Base-by-base conservation (phyloP, 2,888 invertebrate genomes). In the Petrolisthes cinctipes region DNA sequence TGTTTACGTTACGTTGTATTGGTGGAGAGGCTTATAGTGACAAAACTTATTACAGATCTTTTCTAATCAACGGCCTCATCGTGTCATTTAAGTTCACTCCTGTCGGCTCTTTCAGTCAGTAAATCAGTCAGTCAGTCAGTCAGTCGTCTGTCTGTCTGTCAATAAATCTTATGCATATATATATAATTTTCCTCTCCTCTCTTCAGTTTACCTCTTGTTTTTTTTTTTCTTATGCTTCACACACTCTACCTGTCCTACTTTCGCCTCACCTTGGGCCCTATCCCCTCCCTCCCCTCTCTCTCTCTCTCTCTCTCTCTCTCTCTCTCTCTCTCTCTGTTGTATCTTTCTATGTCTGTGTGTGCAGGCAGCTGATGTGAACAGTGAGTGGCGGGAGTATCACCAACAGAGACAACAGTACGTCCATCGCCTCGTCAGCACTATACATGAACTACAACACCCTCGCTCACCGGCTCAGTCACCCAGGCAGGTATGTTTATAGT, bases 311-410 rank as follows among this genome's bases (percentile, higher is more conserved):
- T 23, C 20, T 9, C 71, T 5, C 14, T 56, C 53, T 53, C 37
- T 61, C 61, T 54, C 57, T 51, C 71, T 51, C 73, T 7, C 71
- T 7, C 5, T 56, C 23, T 37, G 6, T 23, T 37, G 37, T 37
- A 37, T 37, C 51, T 79, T 4, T 79, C 3, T 51, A 1, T 17
- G n/a, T 79, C 0, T 79, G 9, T 79, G 51, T 79, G 75, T 75
- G 20, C 84, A 90, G 88, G 90, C 88, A 53, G 86, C 88, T 4
- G 73, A 86, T 54, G 86, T 90, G 57, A 90, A 90, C 86, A 82
- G 84, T 5, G 88, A 92, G 87, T 92, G 92, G 92, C 92, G 92
- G 86, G 91, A 92, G 66, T 92, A 92, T 91, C 92, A 92, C 90
- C 92, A 91, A 78, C 92, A 92, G 81, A 89, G 92, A 80, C 92